Conservation (phyloP, 2,113 vertebrate genomes). For the Narcine bancroftii region DNA sequence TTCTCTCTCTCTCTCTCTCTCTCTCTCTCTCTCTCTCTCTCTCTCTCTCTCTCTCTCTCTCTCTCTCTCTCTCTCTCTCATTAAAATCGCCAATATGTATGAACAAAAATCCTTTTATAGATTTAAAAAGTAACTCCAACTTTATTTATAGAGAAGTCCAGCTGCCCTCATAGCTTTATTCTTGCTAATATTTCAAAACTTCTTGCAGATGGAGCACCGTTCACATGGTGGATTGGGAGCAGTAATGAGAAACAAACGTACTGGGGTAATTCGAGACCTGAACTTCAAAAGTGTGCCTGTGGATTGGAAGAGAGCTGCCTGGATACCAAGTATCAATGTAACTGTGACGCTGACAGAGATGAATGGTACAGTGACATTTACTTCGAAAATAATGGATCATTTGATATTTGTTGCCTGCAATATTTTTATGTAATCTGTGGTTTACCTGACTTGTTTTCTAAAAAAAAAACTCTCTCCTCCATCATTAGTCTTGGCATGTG, state of each 20-base stretch:
- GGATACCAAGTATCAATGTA: constrained; percentile 66
- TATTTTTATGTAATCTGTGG: neutral
- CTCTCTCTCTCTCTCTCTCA: too few relatives aligned
- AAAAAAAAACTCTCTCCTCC: neutral
- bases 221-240: constrained; percentile 71
- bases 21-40: too few relatives aligned
- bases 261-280: constrained; percentile 61
- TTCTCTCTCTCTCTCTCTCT: too few relatives aligned
- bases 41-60: too few relatives aligned
- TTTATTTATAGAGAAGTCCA: too few relatives aligned
- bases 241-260: constrained; percentile 66
- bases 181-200: constrained; percentile 9
- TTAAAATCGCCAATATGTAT: too few relatives aligned
- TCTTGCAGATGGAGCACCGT: constrained; percentile 57
- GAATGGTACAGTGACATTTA: constrained; percentile 63
- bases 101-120: too few relatives aligned
- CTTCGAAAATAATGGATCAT: neutral
- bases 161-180: neutral
- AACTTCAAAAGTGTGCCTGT: constrained; percentile 59
- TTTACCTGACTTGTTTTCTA: neutral
- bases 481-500: neutral
- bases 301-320: constrained; percentile 61
- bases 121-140: neutral
- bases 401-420: neutral
- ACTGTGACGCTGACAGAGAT: constrained; percentile 74